Evolutionary conservation across 1,140 invertebrate species (phyloP), one percentile per base, ranked within the genome.

Genomic region (Atta cephalotes): DNA sequence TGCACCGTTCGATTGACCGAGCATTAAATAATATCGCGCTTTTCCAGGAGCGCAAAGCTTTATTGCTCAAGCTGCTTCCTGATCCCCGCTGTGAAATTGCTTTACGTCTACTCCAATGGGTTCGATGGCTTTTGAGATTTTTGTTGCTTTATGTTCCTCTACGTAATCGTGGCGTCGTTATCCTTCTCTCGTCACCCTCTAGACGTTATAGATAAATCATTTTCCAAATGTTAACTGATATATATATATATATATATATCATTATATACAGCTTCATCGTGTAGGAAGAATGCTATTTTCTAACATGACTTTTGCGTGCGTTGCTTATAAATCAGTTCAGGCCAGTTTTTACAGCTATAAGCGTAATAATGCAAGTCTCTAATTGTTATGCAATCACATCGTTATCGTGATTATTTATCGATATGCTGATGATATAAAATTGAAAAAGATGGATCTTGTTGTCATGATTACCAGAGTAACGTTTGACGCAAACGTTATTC

Each of bases 11-110:
- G 78, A 89, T 78, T 87, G 88, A 72, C 88, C 74, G 85, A 89
- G 89, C 89, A 85, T 90, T 90, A 90, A 90, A 81, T 89, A 90
- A 89, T 90, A 90, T 90, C 85, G 82, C 86, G 82, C 88, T 91
- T 85, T 89, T 88, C 87, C 79, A 85, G 80, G 71, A 89, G 82
- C 79, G 79, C 78, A 35, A 56, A 66, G 77, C 70, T 87, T 82
- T 65, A 68, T 81, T 60, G 84, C 71, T 70, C 85, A 87, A 90
- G 88, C 91, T 84, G 87, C 91, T 92, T 92, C 90, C 88, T 86
- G 91, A 92, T 93, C 90, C 85, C 88, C 81, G 71, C 86, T 92
- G 92, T 92, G 92, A 93, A 93, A 93, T 93, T 93, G 91, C 91
- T 92, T 92, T 90, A 90, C 80, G 87, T 89, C 77, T 91, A 85